Percentiles rank a stretch among this genome's conserved stretches.
phyloP scores from a whole-genome alignment of 2,797 vertebrate genomes.

The Petrocephalus sullivani region DNA sequence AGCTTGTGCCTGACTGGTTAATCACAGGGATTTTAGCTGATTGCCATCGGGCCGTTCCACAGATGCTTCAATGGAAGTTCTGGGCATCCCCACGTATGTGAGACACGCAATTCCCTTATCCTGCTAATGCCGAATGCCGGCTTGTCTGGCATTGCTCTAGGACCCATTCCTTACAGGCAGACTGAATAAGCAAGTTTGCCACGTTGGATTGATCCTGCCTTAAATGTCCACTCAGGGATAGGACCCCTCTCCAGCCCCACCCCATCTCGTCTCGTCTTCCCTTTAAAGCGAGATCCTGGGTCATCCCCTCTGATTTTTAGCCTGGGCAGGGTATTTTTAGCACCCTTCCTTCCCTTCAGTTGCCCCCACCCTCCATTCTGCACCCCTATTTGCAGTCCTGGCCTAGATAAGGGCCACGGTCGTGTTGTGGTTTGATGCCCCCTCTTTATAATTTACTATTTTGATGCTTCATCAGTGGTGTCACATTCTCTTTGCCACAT shows the following conservation, averaged over 20 bases:
- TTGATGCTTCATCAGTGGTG: not conserved
- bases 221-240: constrained; percentile 44
- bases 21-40: not conserved
- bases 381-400: constrained; percentile 1
- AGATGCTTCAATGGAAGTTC: not conserved
- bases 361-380: not conserved
- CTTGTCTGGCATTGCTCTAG: not conserved
- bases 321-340: constrained; percentile 42
- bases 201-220: constrained; percentile 30
- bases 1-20: not conserved
- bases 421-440: not conserved
- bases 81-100: not conserved
- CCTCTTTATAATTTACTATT: not conserved
- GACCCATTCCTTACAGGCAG: not conserved
- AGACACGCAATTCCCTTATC: not conserved
- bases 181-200: not conserved
- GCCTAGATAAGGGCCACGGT: not conserved
- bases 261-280: constrained; percentile 37
- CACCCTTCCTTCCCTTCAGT: not conserved
- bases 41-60: not conserved
- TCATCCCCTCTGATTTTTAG: constrained; percentile 35
- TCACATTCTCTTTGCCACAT: not conserved
- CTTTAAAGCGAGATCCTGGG: constrained; percentile 46
- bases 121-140: not conserved
- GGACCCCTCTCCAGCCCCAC: constrained; percentile 6